phyloP scores from a whole-genome alignment of 1,140 invertebrate species.

The Elysia chlorotica region DNA sequence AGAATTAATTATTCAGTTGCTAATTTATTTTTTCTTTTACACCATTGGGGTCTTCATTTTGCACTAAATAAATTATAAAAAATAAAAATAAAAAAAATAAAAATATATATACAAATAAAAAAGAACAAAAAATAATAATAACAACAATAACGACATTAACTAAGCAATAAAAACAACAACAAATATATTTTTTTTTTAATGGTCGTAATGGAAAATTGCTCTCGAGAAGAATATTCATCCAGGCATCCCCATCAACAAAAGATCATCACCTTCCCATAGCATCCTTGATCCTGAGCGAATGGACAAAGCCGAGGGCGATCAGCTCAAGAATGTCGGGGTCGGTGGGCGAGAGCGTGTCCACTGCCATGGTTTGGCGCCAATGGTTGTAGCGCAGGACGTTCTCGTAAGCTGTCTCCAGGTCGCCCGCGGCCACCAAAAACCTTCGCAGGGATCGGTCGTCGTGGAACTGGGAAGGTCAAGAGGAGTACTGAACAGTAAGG shows the following conservation, averaged over 20 bases:
- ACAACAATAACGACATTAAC: not conserved
- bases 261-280: slow-evolving; percentile 66
- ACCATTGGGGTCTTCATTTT: too few species aligned
- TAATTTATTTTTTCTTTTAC: too few species aligned
- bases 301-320: slow-evolving; percentile 68
- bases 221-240: not conserved
- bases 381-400: slow-evolving; percentile 78
- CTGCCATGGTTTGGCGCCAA: slow-evolving; percentile 71
- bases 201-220: not conserved
- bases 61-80: too few species aligned
- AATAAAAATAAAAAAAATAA: too few species aligned
- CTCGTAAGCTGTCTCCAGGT: slow-evolving; percentile 74
- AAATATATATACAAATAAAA: too few species aligned
- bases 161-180: not conserved
- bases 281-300: slow-evolving; percentile 73
- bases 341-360: slow-evolving; percentile 66
- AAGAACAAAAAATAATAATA: too few species aligned
- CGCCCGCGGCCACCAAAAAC: slow-evolving; percentile 74
- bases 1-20: too few species aligned
- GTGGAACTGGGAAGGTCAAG: too few species aligned
- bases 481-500: too few species aligned
- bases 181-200: not conserved
- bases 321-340: slow-evolving; percentile 70
- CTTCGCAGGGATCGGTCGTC: slow-evolving; percentile 35
- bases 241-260: not conserved